These are phyloP conservation scores for Dendropsophus ebraccatus DNA, from an alignment of 2,113 vertebrate species.

Conservation along the genomic window DNA sequence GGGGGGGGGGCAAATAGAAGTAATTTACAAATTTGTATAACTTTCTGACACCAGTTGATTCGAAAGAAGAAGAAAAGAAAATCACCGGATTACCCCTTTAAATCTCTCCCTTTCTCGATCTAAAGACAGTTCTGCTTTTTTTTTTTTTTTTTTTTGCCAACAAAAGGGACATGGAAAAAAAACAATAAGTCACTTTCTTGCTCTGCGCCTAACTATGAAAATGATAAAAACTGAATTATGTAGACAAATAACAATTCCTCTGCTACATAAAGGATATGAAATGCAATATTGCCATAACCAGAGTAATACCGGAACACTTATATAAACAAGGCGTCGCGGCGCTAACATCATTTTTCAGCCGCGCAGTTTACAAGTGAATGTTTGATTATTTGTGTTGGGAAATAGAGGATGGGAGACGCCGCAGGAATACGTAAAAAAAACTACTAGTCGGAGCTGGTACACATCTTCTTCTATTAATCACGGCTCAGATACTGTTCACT, in stretches of 20 bases:
- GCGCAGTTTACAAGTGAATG: neutral
- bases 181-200: neutral
- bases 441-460: neutral
- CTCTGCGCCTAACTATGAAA: neutral
- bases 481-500: neutral
- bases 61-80: too few relatives aligned
- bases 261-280: slow-evolving; percentile 5
- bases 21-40: too few relatives aligned
- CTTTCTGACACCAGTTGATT: too few relatives aligned
- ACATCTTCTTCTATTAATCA: neutral
- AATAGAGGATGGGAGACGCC: neutral
- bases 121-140: too few relatives aligned
- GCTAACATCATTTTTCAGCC: neutral
- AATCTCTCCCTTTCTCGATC: too few relatives aligned
- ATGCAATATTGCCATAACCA: neutral
- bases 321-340: neutral
- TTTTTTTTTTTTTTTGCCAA: too few relatives aligned
- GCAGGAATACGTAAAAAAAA: neutral
- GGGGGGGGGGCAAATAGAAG: too few relatives aligned
- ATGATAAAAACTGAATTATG: slow-evolving; percentile 5
- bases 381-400: slow-evolving; percentile 1
- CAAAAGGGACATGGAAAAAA: neutral
- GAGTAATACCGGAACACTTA: neutral
- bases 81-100: too few relatives aligned
- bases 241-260: neutral